Evolutionary conservation across 2,113 vertebrate genomes (phyloP).

Genomic region (Esox niger): DNA sequence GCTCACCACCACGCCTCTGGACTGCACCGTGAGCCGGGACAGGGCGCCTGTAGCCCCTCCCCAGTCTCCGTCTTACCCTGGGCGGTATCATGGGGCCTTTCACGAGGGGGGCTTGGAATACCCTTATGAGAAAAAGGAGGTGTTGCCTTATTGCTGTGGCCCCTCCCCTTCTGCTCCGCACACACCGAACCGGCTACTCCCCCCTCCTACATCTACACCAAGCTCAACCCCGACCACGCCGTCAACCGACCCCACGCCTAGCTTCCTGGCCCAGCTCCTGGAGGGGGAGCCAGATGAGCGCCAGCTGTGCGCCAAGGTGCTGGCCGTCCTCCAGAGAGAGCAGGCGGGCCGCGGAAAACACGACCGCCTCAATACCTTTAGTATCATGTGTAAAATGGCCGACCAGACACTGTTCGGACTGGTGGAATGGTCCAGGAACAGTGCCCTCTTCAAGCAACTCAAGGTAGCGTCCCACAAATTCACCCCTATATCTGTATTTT

Average conservation of each 20-base stretch:
- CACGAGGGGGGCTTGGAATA: conserved; percentile 25
- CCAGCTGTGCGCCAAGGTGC: conserved; percentile 69
- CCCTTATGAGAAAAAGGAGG: conserved; percentile 53
- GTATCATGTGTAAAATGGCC: conserved; percentile 81
- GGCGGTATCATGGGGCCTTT: conserved; percentile 14
- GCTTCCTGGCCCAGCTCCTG: conserved; percentile 66
- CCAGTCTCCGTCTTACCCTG: conserved; percentile 46
- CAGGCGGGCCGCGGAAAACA: conserved; percentile 75
- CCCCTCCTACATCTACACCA: conserved; percentile 32
- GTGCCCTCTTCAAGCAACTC: conserved; percentile 75
- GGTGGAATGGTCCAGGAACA: conserved; percentile 79
- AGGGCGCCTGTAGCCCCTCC: conserved; percentile 15
- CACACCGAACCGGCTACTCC: conserved; percentile 25
- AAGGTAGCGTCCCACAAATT: conserved; percentile 57
- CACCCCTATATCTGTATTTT: background rate
- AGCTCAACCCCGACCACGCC: conserved; percentile 10
- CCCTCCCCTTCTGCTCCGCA: conserved; percentile 21
- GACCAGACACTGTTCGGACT: conserved; percentile 77
- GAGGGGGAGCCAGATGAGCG: conserved; percentile 73
- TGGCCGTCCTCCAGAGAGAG: conserved; percentile 72
- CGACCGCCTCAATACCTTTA: conserved; percentile 76
- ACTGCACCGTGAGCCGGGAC: conserved; percentile 5
- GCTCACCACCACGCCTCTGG: background rate
- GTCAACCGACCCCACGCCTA: background rate
- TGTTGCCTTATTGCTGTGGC: conserved; percentile 37